phyloP scores from a whole-genome alignment of 2,797 vertebrate genomes.

The Sebastes hubbsi region DNA sequence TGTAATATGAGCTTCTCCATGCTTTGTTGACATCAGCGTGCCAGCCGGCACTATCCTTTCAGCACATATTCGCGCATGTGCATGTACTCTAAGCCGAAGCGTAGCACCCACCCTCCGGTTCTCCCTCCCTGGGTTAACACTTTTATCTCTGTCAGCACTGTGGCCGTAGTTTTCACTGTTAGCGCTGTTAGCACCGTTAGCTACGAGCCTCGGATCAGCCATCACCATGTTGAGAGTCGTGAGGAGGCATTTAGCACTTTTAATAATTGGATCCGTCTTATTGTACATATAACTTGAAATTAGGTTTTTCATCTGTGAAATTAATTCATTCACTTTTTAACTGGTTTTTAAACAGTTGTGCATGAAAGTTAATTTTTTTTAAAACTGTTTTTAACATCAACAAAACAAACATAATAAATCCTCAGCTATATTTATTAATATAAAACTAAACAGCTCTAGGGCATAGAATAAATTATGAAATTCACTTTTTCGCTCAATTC shows the following conservation, averaged over 20 bases:
- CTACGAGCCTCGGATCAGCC: no score
- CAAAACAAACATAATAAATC: background rate
- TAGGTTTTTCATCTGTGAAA: slow-evolving; percentile 3
- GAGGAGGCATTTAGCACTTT: background rate
- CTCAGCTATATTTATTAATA: background rate
- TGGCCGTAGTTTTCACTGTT: no score
- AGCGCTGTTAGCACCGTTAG: no score
- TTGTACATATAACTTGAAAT: background rate
- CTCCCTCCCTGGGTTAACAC: no score
- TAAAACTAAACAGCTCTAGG: background rate
- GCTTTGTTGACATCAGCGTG: no score
- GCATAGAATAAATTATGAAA: background rate
- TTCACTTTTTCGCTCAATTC: background rate
- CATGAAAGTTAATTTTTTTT: background rate
- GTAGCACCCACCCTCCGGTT: no score
- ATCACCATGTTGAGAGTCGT: no score
- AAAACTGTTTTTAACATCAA: background rate
- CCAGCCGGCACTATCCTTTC: no score
- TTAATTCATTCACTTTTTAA: background rate
- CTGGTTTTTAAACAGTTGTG: background rate
- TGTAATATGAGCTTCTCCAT: no score
- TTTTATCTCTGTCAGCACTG: no score
- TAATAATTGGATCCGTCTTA: background rate
- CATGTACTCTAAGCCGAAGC: no score
- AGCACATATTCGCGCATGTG: no score